Evolutionary conservation across 2,113 vertebrate genomes (phyloP).

Genomic region (Aramus guarauna): DNA sequence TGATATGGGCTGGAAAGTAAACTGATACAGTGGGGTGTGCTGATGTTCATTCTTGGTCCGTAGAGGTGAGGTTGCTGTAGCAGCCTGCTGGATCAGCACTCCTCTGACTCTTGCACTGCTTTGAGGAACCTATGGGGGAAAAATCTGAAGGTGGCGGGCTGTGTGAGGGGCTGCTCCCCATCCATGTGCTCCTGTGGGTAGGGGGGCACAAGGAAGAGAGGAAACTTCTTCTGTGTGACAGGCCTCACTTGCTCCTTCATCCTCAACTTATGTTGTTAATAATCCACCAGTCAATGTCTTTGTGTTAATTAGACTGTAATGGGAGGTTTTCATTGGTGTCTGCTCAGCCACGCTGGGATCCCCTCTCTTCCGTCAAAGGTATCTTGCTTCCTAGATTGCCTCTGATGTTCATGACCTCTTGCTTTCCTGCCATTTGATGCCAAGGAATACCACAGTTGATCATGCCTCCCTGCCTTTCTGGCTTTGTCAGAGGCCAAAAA

Average conservation of each 20-base stretch:
- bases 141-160: not conserved
- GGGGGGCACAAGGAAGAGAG: not conserved
- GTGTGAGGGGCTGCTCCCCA: not conserved
- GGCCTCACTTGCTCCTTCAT: not conserved
- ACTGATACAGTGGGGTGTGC: not conserved
- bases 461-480: not conserved
- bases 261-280: not conserved
- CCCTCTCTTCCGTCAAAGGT: not conserved
- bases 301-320: not conserved
- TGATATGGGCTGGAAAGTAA: not conserved
- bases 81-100: not conserved
- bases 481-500: not conserved
- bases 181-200: not conserved
- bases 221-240: not conserved
- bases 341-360: not conserved
- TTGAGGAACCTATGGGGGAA: not conserved
- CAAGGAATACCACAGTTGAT: not conserved
- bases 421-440: not conserved
- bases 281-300: not conserved
- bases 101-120: not conserved
- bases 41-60: not conserved
- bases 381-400: not conserved
- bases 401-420: not conserved
- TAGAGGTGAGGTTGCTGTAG: not conserved
- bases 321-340: not conserved